Evolutionary conservation across 2,888 invertebrate species (phyloP).

Genomic region (Limnephilus lunatus): DNA sequence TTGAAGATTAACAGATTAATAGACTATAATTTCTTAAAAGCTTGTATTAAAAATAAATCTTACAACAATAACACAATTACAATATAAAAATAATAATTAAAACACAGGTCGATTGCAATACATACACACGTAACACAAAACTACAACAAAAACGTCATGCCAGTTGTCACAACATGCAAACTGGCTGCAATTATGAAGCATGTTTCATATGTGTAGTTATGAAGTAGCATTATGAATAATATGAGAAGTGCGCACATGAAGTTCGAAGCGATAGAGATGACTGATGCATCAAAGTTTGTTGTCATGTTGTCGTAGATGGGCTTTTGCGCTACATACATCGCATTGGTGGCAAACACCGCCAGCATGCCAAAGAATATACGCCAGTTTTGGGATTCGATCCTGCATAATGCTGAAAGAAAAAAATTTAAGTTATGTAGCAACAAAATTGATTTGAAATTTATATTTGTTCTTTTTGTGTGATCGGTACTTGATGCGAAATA

Average conservation of each 20-base stretch:
- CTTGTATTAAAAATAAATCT: not conserved
- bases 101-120: not conserved
- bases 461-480: no score
- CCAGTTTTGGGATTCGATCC: conserved; percentile 71
- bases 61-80: conserved; percentile 2
- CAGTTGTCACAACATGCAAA: conserved; percentile 68
- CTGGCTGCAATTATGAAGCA: conserved; percentile 73
- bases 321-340: conserved; percentile 72
- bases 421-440: no score
- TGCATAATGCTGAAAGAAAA: conserved; percentile 71
- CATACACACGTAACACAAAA: not conserved
- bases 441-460: not conserved
- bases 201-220: conserved; percentile 72
- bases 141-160: not conserved
- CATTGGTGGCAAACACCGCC: conserved; percentile 73
- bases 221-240: conserved; percentile 71
- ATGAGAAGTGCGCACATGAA: conserved; percentile 72
- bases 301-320: conserved; percentile 73
- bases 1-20: not conserved
- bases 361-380: conserved; percentile 75
- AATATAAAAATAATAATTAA: not conserved
- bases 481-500: not conserved
- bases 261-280: conserved; percentile 74
- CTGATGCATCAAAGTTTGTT: conserved; percentile 75
- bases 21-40: not conserved